Percentiles rank a stretch among this genome's conserved stretches.
These are phyloP conservation scores for Prorops nasuta DNA, from an alignment of 1,140 invertebrate species.

Conservation along the genomic window DNA sequence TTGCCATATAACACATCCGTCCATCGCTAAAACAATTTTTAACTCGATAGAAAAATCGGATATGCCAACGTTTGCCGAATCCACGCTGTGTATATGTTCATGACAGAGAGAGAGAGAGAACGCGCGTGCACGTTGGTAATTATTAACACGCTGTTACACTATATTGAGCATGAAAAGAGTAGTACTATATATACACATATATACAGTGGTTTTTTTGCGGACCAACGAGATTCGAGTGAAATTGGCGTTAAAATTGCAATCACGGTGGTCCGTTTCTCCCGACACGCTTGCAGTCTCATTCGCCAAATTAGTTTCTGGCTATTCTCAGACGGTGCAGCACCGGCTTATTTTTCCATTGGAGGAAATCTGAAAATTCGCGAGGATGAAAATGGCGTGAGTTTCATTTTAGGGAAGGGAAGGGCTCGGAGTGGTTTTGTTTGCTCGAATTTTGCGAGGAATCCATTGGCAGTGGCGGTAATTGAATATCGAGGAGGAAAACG, in stretches of 20 bases:
- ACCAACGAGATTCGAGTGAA: conserved; percentile 50
- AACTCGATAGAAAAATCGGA: too few species aligned
- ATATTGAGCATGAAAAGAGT: conserved; percentile 55
- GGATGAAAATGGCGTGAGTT: conserved; percentile 9
- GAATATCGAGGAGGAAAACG: not conserved
- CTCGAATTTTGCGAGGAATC: not conserved
- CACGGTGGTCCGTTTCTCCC: conserved; percentile 48
- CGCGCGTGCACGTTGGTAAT: too few species aligned
- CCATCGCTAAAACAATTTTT: too few species aligned
- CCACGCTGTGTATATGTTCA: too few species aligned
- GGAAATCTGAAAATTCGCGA: conserved; percentile 18
- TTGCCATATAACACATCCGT: too few species aligned
- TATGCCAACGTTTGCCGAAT: too few species aligned
- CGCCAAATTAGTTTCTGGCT: conserved; percentile 53
- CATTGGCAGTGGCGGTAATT: not conserved
- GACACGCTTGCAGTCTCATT: conserved; percentile 17
- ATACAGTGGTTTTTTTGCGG: too few species aligned
- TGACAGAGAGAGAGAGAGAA: too few species aligned
- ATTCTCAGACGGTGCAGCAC: too few species aligned
- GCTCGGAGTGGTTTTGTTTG: not conserved
- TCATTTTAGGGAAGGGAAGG: conserved; percentile 14
- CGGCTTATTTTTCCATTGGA: too few species aligned
- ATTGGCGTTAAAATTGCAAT: conserved; percentile 58
- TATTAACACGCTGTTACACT: conserved; percentile 46
- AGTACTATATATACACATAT: too few species aligned